These are phyloP conservation scores for Acanthosepion pharaonis DNA, from an alignment of 2,888 invertebrate genomes.

Conservation along the genomic window DNA sequence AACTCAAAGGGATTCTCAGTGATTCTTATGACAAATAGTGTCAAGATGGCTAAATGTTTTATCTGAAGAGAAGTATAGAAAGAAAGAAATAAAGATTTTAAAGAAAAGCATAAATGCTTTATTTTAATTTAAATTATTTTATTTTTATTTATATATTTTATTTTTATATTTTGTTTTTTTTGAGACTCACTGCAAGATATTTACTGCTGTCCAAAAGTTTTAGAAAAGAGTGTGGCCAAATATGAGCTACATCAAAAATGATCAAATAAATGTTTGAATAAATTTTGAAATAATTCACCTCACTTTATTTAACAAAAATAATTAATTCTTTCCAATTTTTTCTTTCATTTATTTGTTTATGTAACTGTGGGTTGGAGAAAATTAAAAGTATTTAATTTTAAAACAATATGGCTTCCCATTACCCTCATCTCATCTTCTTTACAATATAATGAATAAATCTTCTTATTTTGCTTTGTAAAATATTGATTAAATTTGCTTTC, in stretches of 20 bases:
- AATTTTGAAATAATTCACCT: background rate
- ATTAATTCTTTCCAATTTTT: background rate
- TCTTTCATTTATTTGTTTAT: background rate
- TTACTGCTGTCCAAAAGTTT: background rate
- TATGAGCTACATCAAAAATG: background rate
- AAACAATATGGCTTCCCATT: constrained; percentile 11
- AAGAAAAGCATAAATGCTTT: too few relatives aligned
- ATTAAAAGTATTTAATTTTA: constrained; percentile 11
- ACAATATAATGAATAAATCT: background rate
- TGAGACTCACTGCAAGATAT: too few relatives aligned
- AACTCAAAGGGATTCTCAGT: too few relatives aligned
- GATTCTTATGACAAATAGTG: too few relatives aligned
- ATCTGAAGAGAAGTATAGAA: too few relatives aligned
- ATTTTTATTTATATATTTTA: too few relatives aligned
- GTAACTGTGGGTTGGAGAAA: background rate
- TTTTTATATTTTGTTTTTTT: too few relatives aligned
- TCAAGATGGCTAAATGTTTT: too few relatives aligned
- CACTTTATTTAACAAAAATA: background rate
- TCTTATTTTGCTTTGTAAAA: background rate
- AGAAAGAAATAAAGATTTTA: too few relatives aligned
- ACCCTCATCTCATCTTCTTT: background rate
- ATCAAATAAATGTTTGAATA: background rate
- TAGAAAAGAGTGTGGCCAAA: background rate
- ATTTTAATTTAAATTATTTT: too few relatives aligned
- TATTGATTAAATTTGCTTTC: constrained; percentile 17